Percentiles rank a stretch among this genome's conserved stretches.
These are phyloP conservation scores for Datnioides undecimradiatus DNA, from an alignment of 2,113 vertebrate species.

Conservation along the genomic window DNA sequence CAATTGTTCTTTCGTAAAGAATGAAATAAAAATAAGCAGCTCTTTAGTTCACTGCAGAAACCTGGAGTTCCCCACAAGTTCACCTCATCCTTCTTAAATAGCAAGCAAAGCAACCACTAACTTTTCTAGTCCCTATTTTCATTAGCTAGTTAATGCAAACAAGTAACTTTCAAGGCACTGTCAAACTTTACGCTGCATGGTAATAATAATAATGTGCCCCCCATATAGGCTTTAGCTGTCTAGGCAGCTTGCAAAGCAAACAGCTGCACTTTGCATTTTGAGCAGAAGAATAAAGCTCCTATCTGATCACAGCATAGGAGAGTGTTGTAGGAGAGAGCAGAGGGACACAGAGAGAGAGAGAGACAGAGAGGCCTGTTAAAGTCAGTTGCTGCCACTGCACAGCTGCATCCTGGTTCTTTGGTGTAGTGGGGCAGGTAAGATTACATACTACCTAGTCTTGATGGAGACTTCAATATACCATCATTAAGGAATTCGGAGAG, in stretches of 20 bases:
- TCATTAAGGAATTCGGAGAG: not conserved
- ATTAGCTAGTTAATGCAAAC: not conserved
- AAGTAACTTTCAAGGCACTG: constrained; percentile 7
- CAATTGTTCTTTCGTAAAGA: no score
- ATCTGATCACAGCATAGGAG: constrained; percentile 47
- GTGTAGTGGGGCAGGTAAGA: constrained; percentile 31
- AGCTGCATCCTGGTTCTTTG: constrained; percentile 27
- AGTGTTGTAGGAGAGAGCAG: constrained; percentile 23
- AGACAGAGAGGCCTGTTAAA: constrained; percentile 51
- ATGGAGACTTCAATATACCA: not conserved
- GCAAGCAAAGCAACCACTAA: not conserved
- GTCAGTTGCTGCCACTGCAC: constrained; percentile 17
- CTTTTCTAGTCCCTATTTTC: not conserved
- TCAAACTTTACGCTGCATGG: constrained; percentile 31
- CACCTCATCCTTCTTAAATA: not conserved
- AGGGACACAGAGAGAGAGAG: not conserved
- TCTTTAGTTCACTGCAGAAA: not conserved
- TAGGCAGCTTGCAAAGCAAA: constrained; percentile 43
- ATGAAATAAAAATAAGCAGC: no score
- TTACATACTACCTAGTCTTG: not conserved
- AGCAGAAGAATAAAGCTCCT: constrained; percentile 57
- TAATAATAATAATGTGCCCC: constrained; percentile 19
- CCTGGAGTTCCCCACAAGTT: not conserved
- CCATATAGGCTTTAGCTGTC: constrained; percentile 19
- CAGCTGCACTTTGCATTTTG: constrained; percentile 51